Conservation (phyloP, 2,888 invertebrate species). For the Callimorpha dominula region DNA sequence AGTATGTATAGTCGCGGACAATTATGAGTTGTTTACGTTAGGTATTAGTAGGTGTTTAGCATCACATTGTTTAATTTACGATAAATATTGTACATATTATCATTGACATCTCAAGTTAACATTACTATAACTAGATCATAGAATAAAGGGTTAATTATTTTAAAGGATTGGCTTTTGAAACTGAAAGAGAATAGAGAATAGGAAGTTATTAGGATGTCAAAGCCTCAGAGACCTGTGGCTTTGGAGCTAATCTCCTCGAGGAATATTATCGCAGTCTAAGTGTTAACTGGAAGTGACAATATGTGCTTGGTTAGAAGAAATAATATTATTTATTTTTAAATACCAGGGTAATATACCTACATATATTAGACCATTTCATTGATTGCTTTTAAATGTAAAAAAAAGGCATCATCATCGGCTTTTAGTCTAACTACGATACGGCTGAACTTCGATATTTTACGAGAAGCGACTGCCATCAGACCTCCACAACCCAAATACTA, state of each 20-base stretch:
- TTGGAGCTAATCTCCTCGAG: constrained; percentile 65
- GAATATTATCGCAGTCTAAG: constrained; percentile 43
- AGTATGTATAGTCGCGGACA: not conserved
- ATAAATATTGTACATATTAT: not conserved
- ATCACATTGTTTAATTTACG: not conserved
- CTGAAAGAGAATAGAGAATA: constrained; percentile 56
- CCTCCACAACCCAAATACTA: too few species aligned
- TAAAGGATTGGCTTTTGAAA: constrained; percentile 4
- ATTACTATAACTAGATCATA: not conserved
- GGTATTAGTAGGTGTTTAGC: too few species aligned
- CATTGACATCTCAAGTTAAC: not conserved
- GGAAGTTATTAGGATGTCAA: constrained; percentile 73
- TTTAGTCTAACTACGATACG: too few species aligned
- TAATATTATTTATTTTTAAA: too few species aligned
- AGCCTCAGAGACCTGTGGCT: constrained; percentile 65
- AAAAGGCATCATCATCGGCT: too few species aligned
- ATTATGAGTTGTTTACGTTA: not conserved
- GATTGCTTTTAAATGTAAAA: too few species aligned
- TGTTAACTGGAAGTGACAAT: constrained; percentile 55
- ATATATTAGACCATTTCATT: too few species aligned
- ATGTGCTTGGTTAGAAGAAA: too few species aligned
- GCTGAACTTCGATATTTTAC: too few species aligned
- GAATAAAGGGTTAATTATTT: not conserved
- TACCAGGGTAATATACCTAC: too few species aligned
- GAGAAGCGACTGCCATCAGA: too few species aligned